A percentile compares a stretch with the other conserved stretches of the same genome.
Evolutionary conservation across 2,113 vertebrate genomes (phyloP).

Genomic region (Epinephelus lanceolatus): DNA sequence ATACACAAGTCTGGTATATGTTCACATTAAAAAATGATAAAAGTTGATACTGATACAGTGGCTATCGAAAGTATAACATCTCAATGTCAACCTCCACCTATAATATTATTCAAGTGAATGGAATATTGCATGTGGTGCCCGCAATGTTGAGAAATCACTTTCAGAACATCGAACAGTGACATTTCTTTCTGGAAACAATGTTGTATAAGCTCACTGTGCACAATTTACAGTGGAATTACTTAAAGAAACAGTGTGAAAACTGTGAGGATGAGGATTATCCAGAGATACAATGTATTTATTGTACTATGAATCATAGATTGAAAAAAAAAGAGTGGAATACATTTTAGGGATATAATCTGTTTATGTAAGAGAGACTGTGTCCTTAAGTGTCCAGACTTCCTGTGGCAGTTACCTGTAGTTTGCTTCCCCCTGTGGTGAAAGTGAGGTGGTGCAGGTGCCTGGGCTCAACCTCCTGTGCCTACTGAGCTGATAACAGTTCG

Average conservation of each 20-base stretch:
- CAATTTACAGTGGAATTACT: neutral
- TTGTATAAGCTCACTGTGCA: neutral
- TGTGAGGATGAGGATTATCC: neutral
- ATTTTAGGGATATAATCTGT: neutral
- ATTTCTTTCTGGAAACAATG: neutral
- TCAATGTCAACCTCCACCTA: neutral
- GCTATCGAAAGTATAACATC: neutral
- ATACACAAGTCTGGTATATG: no score
- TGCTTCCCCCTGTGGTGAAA: conserved; percentile 60
- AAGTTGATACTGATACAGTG: no score
- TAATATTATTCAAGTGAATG: neutral
- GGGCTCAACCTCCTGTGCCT: conserved; percentile 90
- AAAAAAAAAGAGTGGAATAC: neutral
- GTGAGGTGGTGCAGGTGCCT: conserved; percentile 52
- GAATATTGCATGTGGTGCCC: neutral
- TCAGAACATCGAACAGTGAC: neutral
- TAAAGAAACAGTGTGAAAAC: neutral
- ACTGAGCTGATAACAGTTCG: conserved; percentile 91
- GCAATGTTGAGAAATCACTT: neutral
- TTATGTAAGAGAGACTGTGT: neutral
- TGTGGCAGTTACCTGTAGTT: conserved; percentile 18
- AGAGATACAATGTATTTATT: neutral
- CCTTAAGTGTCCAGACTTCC: neutral
- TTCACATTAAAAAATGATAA: no score
- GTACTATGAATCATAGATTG: neutral